Evolutionary conservation across 2,888 invertebrate species (phyloP).

Genomic region (Alitta virens): DNA sequence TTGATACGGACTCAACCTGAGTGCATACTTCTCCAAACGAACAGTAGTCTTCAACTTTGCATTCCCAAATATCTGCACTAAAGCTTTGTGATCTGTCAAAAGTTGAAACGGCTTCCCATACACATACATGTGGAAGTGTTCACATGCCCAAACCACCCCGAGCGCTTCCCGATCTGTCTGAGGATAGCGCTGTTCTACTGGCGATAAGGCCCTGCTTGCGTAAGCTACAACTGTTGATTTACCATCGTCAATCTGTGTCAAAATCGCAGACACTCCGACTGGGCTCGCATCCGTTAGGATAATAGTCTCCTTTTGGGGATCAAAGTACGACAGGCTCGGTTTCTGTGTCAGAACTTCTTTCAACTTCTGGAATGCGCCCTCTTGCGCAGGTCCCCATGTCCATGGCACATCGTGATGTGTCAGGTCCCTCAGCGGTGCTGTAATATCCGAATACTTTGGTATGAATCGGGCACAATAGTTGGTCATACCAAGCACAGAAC

Average conservation of each 20-base stretch:
- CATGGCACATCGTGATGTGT: not conserved
- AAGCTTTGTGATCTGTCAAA: constrained; percentile 17
- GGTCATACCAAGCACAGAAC: constrained; percentile 32
- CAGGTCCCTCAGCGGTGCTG: not conserved
- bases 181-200: constrained; percentile 23
- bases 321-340: not conserved
- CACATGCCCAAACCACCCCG: constrained; percentile 25
- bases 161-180: constrained; percentile 29
- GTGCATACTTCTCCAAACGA: constrained; percentile 32
- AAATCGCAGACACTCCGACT: constrained; percentile 20
- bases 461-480: not conserved
- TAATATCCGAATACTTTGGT: not conserved
- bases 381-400: not conserved
- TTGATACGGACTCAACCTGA: constrained; percentile 27
- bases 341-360: not conserved
- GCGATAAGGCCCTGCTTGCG: constrained; percentile 19
- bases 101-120: constrained; percentile 24
- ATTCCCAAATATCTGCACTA: constrained; percentile 18
- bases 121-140: constrained; percentile 19
- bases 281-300: constrained; percentile 25
- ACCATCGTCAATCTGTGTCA: constrained; percentile 17
- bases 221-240: constrained; percentile 8
- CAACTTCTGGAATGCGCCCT: not conserved
- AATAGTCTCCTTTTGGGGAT: too few species aligned
- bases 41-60: constrained; percentile 27